Evolutionary conservation across 2,888 invertebrate genomes (phyloP).

Genomic region (Nephrotoma guestfalica): DNA sequence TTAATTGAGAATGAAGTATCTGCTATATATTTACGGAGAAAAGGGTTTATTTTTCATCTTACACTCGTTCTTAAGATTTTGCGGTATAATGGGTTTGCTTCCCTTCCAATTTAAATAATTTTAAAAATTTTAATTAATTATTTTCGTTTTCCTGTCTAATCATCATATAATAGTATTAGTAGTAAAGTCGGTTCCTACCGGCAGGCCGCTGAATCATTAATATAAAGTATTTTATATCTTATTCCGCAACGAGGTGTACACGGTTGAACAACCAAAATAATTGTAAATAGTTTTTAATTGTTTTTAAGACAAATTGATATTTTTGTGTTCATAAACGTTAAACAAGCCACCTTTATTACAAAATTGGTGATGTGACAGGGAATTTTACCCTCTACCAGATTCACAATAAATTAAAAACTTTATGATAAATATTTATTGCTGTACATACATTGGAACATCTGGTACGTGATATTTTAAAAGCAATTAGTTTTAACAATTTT

Average conservation of each 20-base stretch:
- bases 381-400: background rate
- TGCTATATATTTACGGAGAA: background rate
- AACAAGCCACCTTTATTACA: background rate
- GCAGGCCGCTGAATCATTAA: background rate
- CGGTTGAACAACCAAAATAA: background rate
- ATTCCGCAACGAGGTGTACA: background rate
- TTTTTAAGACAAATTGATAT: background rate
- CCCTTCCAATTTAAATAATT: background rate
- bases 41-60: background rate
- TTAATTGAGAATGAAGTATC: background rate
- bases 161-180: background rate
- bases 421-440: background rate
- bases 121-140: background rate
- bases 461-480: background rate
- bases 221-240: background rate
- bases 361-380: background rate
- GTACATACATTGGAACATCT: background rate
- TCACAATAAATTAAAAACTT: background rate
- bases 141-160: background rate
- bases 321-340: background rate
- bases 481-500: background rate
- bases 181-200: background rate
- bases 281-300: background rate
- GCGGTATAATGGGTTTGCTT: background rate
- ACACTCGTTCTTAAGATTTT: background rate